These are phyloP conservation scores for Microcaecilia unicolor DNA, from an alignment of 2,797 vertebrate genomes.

Conservation along the genomic window DNA sequence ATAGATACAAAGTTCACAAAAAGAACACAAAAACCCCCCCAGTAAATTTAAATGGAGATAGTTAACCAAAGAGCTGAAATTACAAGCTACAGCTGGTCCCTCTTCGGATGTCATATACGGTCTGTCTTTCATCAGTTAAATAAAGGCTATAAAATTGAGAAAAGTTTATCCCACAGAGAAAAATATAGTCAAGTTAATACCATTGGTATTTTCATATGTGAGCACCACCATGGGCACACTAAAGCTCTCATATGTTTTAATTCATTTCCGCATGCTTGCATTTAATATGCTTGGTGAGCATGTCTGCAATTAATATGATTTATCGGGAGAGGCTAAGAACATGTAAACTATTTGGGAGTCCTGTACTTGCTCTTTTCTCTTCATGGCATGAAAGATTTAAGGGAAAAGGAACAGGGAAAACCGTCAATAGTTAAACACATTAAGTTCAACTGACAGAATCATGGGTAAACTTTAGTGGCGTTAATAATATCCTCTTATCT, in stretches of 20 bases:
- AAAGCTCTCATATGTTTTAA: conserved; percentile 65
- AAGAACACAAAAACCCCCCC: no score
- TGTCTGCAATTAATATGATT: conserved; percentile 63
- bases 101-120: conserved; percentile 14
- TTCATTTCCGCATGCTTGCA: conserved; percentile 62
- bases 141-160: conserved; percentile 9
- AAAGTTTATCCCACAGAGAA: conserved; percentile 20
- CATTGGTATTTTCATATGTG: conserved; percentile 18
- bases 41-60: background rate
- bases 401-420: conserved; percentile 46
- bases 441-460: conserved; percentile 47
- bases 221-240: conserved; percentile 36
- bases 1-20: no score
- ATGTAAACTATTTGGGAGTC: conserved; percentile 34
- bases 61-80: conserved; percentile 5
- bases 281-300: conserved; percentile 54
- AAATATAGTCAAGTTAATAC: conserved; percentile 16
- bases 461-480: conserved; percentile 56
- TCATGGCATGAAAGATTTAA: conserved; percentile 52
- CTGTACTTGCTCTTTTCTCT: conserved; percentile 21
- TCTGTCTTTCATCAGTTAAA: conserved; percentile 17
- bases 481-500: conserved; percentile 72
- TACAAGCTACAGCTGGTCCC: background rate
- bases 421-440: conserved; percentile 41
- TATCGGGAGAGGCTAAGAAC: conserved; percentile 54